Conservation (phyloP, 2,888 invertebrate genomes). For the Cephus sareptanus region DNA sequence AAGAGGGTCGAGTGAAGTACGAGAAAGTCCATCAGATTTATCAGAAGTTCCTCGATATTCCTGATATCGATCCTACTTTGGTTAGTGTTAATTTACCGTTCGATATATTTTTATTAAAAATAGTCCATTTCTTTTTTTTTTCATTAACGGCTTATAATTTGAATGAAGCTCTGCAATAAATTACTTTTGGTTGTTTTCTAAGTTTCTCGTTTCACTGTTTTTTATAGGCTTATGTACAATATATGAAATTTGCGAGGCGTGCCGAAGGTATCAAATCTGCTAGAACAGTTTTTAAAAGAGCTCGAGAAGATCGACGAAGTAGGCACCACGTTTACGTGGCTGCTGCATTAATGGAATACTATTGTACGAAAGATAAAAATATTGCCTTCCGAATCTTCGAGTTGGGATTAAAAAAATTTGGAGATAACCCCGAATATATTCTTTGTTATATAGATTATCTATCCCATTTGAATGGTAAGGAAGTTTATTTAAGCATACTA, state of each 20-base stretch:
- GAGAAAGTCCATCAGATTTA: slow-evolving; percentile 98
- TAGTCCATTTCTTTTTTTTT: slow-evolving; percentile 1
- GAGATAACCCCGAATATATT: slow-evolving; percentile 94
- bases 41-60: slow-evolving; percentile 87
- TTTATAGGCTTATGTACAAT: slow-evolving; percentile 91
- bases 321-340: slow-evolving; percentile 96
- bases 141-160: not conserved
- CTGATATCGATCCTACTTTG: slow-evolving; percentile 94
- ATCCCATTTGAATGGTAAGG: slow-evolving; percentile 92
- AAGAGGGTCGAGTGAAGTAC: slow-evolving; percentile 95
- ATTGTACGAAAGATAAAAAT: slow-evolving; percentile 97
- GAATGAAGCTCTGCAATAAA: not conserved
- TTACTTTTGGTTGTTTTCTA: not conserved
- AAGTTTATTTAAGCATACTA: slow-evolving; percentile 1
- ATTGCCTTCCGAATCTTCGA: slow-evolving; percentile 98
- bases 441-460: slow-evolving; percentile 96
- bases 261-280: slow-evolving; percentile 99
- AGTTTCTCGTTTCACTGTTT: not conserved
- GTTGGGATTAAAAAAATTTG: slow-evolving; percentile 95
- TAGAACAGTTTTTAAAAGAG: slow-evolving; percentile 92
- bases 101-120: slow-evolving; percentile 3
- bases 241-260: slow-evolving; percentile 97
- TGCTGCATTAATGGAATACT: slow-evolving; percentile 99
- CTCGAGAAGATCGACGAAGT: slow-evolving; percentile 85
- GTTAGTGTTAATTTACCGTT: slow-evolving; percentile 67